These are phyloP conservation scores for Hypomecis atomaria DNA, from an alignment of 2,888 invertebrate genomes.

Conservation along the genomic window DNA sequence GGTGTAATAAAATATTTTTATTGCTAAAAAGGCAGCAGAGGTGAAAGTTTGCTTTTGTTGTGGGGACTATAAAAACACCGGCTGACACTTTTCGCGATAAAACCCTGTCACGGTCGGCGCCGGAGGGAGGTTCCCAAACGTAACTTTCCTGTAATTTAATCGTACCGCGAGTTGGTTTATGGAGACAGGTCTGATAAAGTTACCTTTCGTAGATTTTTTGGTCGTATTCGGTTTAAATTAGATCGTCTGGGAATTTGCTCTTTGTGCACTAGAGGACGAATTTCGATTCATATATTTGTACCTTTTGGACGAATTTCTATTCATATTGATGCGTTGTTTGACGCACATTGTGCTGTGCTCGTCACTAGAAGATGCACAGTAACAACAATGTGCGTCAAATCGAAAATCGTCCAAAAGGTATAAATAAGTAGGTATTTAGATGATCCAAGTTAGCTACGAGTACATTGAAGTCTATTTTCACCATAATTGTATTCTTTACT, in stretches of 20 bases:
- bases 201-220: constrained; percentile 27
- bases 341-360: no score
- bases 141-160: constrained; percentile 72
- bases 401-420: no score
- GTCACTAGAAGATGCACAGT: no score
- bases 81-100: constrained; percentile 78
- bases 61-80: constrained; percentile 69
- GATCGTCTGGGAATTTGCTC: constrained; percentile 27
- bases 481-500: no score
- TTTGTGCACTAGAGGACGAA: background rate
- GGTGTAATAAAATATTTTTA: constrained; percentile 68
- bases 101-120: constrained; percentile 69
- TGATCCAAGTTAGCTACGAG: no score
- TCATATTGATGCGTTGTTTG: background rate
- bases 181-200: constrained; percentile 35
- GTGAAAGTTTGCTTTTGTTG: constrained; percentile 77
- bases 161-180: constrained; percentile 42
- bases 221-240: constrained; percentile 27
- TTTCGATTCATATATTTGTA: no score
- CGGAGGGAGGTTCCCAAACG: constrained; percentile 46
- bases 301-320: background rate
- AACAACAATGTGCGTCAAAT: no score
- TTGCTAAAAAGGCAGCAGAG: constrained; percentile 64
- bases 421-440: no score
- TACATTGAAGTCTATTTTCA: no score